A percentile compares a stretch with the other conserved stretches of the same genome.
Conservation (phyloP, 2,888 invertebrate genomes). For the Pardosa pseudoannulata region DNA sequence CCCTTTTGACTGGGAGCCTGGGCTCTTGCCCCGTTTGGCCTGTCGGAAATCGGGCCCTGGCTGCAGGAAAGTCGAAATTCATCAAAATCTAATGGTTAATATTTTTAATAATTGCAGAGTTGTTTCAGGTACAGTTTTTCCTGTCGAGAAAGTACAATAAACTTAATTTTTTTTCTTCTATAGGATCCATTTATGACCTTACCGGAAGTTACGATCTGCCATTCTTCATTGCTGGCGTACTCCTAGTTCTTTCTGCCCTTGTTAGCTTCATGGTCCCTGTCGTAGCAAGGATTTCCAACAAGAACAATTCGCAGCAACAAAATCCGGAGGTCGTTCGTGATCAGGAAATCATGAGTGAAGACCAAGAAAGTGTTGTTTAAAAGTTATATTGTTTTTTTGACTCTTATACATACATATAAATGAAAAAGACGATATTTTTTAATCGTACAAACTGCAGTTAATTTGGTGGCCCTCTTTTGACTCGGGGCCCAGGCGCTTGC, state of each 20-base stretch:
- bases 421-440: neutral
- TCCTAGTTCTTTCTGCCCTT: conserved; percentile 91
- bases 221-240: conserved; percentile 93
- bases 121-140: no score
- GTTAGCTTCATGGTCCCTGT: conserved; percentile 82
- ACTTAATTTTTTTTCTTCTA: no score
- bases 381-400: neutral
- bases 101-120: no score
- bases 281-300: conserved; percentile 25
- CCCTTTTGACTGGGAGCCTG: no score
- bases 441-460: neutral
- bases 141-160: no score
- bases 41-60: no score
- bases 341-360: conserved; percentile 57
- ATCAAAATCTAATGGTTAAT: no score
- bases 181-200: conserved; percentile 92
- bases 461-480: conserved; percentile 15
- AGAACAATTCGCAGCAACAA: conserved; percentile 9
- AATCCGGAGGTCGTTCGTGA: conserved; percentile 32
- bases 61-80: no score
- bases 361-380: conserved; percentile 66
- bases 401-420: neutral
- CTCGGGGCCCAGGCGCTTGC: no score
- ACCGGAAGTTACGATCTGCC: conserved; percentile 91
- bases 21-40: no score